Conservation (phyloP, 2,113 vertebrate genomes). For the Erythrolamprus reginae region DNA sequence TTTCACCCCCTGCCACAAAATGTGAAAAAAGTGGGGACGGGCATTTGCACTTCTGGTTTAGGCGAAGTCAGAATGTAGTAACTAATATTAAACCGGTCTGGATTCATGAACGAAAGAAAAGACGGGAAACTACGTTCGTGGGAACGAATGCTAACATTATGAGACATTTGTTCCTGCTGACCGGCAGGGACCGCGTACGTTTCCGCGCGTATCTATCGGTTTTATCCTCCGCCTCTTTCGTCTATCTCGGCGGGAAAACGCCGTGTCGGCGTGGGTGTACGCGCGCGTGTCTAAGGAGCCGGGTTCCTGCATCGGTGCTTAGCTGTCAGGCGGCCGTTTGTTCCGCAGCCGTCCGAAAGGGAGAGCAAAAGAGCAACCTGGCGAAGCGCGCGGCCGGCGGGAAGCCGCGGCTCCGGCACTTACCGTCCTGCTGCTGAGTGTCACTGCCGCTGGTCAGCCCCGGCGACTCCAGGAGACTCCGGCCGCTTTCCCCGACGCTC, state of each 20-base stretch:
- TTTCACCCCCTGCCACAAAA: not conserved
- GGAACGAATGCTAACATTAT: not conserved
- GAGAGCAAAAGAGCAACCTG: not conserved
- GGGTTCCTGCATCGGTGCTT: not conserved
- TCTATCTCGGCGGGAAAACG: not conserved
- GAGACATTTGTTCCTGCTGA: not conserved
- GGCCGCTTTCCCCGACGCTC: constrained; percentile 82
- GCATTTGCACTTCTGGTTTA: not conserved
- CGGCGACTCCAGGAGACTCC: constrained; percentile 91
- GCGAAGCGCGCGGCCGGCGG: not conserved
- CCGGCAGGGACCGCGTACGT: not conserved
- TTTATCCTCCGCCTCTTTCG: not conserved
- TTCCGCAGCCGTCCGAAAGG: not conserved
- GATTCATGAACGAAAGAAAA: not conserved
- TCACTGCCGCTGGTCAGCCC: constrained; percentile 97
- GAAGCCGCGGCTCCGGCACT: constrained; percentile 60
- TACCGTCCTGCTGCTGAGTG: constrained; percentile 96
- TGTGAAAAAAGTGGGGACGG: not conserved
- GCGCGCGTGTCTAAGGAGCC: not conserved
- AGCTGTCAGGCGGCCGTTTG: not conserved
- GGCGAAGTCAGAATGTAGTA: not conserved
- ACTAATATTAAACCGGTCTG: not conserved
- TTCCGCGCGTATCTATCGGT: not conserved
- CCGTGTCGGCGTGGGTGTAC: not conserved
- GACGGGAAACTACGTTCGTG: not conserved